Evolutionary conservation across 2,888 invertebrate genomes (phyloP).

Genomic region (Eristalis intricaria): DNA sequence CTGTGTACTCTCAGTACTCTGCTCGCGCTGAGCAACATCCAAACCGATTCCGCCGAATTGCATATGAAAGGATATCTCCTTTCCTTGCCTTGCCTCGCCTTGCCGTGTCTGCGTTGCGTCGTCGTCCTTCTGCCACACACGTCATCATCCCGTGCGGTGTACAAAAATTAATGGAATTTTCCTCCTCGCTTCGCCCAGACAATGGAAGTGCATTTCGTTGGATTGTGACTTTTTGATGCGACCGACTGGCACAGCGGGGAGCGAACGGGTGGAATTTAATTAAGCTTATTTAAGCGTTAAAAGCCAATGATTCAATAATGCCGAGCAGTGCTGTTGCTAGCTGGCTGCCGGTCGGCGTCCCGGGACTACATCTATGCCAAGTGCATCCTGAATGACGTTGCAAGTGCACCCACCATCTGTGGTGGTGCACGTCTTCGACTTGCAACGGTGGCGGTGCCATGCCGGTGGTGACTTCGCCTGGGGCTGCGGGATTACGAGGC

Average conservation of each 20-base stretch:
- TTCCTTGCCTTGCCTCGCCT: background rate
- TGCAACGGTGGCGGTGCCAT: background rate
- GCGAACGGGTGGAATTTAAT: conserved; percentile 78
- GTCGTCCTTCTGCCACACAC: conserved; percentile 22
- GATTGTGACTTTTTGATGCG: conserved; percentile 71
- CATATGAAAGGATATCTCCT: conserved; percentile 63
- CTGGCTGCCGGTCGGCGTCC: background rate
- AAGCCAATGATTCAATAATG: conserved; percentile 79
- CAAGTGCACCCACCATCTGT: conserved; percentile 54
- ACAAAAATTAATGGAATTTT: conserved; percentile 80
- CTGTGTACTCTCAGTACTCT: conserved; percentile 18
- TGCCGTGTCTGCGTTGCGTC: too few relatives aligned
- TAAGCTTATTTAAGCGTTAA: conserved; percentile 82
- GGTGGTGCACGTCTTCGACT: background rate
- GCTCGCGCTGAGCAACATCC: background rate
- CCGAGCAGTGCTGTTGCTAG: conserved; percentile 75
- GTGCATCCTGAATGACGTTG: conserved; percentile 60
- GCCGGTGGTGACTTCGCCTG: conserved; percentile 49
- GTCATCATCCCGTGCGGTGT: conserved; percentile 51
- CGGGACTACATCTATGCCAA: background rate
- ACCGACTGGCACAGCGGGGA: conserved; percentile 8
- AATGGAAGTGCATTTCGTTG: conserved; percentile 80
- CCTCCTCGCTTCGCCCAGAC: conserved; percentile 80
- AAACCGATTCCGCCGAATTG: conserved; percentile 66
- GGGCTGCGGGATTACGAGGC: conserved; percentile 58